Percentiles rank a stretch among this genome's conserved stretches.
These are phyloP conservation scores for Cottoperca gobio DNA, from an alignment of 2,797 vertebrate species.

Conservation along the genomic window DNA sequence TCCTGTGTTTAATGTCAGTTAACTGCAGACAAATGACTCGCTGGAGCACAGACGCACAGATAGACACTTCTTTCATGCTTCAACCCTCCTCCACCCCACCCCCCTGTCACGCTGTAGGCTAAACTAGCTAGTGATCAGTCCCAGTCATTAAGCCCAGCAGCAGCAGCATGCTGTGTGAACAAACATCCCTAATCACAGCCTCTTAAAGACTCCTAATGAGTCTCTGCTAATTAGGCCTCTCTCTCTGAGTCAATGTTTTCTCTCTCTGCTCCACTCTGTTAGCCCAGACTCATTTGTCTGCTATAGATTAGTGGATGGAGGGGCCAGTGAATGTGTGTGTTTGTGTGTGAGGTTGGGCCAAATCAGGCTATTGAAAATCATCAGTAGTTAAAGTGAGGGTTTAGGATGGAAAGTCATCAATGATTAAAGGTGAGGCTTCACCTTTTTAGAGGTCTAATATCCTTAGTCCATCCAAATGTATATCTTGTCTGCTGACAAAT, in stretches of 20 bases:
- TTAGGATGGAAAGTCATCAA: constrained; percentile 83
- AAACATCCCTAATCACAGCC: constrained; percentile 88
- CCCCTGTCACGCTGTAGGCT: constrained; percentile 64
- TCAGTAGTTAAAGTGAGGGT: constrained; percentile 91
- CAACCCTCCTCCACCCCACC: constrained; percentile 23
- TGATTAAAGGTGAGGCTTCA: constrained; percentile 69
- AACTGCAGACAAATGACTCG: constrained; percentile 64
- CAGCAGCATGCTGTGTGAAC: constrained; percentile 82
- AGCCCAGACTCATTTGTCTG: constrained; percentile 81
- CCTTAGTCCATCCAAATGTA: constrained; percentile 7
- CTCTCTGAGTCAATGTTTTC: constrained; percentile 82
- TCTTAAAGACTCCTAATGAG: constrained; percentile 86
- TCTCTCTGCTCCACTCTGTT: constrained; percentile 71
- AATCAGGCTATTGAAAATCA: constrained; percentile 91
- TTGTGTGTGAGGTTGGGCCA: constrained; percentile 44
- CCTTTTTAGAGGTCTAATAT: constrained; percentile 36
- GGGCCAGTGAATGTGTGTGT: constrained; percentile 4
- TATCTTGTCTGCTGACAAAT: constrained; percentile 7
- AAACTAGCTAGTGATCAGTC: constrained; percentile 74
- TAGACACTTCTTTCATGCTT: constrained; percentile 42
- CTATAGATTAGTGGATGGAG: constrained; percentile 77
- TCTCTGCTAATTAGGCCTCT: constrained; percentile 82
- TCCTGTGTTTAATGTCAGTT: constrained; percentile 64
- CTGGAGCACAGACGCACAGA: constrained; percentile 32
- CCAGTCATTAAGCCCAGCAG: constrained; percentile 79